Evolutionary conservation across 2,113 vertebrate species (phyloP), one percentile per base, ranked within the genome.

Genomic region (Myodes glareolus): DNA sequence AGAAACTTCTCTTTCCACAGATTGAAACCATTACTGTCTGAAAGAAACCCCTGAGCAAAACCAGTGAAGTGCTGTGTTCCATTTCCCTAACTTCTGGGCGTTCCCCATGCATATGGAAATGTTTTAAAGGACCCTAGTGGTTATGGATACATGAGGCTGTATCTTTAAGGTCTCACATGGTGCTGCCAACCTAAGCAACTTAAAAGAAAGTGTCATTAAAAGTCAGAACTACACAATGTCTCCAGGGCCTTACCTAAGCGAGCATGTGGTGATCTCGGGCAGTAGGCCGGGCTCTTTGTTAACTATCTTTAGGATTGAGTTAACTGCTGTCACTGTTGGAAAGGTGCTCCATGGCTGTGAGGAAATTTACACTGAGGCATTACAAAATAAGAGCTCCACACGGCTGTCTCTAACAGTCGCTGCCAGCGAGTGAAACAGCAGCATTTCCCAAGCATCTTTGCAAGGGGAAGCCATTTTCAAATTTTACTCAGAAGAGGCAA

Each of bases 271-370:
- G 42, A 94, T 27, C 63, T 88, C 72, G 7, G 33, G 68, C 33
- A 92, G 47, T 55, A 84, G 82, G 65, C 88, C 25, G 33, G n/a
- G 6, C 5, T 92, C 73, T 75, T 82, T 52, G 73, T 89, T 33
- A 93, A 39, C 86, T 93, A 1, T 52, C 84, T 85, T 92, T 25
- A 29, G 58, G 61, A 88, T 92, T 97, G 95, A 97, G 92, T 94
- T 97, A 97, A 88, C 78, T 93, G 42, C n/a, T 68, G 29, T 81
- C 88, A 80, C 92, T 76, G 65, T 21, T 72, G 70, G n/a, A 85
- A 78, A 93, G 88, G 92, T 5, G 68, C 45, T 91, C 85, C 25
- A 7, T 5, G 92, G 90, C 85, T 90, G 21, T 76, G 61, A 90
- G 85, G 63, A 95, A 85, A 86, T 95, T 36, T 58, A 65, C 90